phyloP scores from a whole-genome alignment of 1,140 invertebrate species.

The Drosophila simulans region DNA sequence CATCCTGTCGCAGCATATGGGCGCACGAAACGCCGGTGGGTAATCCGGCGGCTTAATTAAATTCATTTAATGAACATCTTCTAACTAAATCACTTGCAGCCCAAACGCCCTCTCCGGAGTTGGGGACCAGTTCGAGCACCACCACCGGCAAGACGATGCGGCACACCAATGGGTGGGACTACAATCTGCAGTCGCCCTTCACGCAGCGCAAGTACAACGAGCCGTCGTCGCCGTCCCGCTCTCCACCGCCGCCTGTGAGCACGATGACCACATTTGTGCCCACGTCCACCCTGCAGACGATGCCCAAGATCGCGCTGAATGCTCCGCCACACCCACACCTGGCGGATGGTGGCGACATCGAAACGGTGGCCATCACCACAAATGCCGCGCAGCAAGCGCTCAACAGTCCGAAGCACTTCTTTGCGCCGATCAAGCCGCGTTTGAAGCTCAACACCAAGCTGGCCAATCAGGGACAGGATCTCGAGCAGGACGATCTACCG shows the following conservation, averaged over 20 bases:
- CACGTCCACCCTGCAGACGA: slow-evolving; percentile 57
- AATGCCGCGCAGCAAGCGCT: slow-evolving; percentile 67
- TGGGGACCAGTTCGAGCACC: slow-evolving; percentile 70
- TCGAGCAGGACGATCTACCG: slow-evolving; percentile 36
- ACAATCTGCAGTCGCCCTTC: slow-evolving; percentile 79
- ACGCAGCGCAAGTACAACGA: slow-evolving; percentile 74
- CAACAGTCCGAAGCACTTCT: slow-evolving; percentile 82
- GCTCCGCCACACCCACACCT: slow-evolving; percentile 26
- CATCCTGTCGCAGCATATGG: slow-evolving; percentile 72
- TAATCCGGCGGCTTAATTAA: too few relatives aligned
- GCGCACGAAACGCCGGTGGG: slow-evolving; percentile 53
- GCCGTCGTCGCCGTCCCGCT: slow-evolving; percentile 45
- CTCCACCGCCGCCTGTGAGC: slow-evolving; percentile 47
- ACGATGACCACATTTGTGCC: slow-evolving; percentile 65
- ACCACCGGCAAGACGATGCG: slow-evolving; percentile 71
- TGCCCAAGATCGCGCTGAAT: slow-evolving; percentile 67
- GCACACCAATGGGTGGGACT: slow-evolving; percentile 82
- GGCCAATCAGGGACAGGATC: slow-evolving; percentile 56
- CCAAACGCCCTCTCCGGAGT: slow-evolving; percentile 63
- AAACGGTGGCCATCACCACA: slow-evolving; percentile 79
- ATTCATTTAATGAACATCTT: too few relatives aligned
- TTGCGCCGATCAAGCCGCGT: slow-evolving; percentile 80
- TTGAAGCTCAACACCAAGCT: slow-evolving; percentile 78
- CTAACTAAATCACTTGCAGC: slow-evolving; percentile 21
- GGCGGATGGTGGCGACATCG: slow-evolving; percentile 37